Evolutionary conservation across 2,797 vertebrate species (phyloP).

Genomic region (Lateolabrax maculatus): DNA sequence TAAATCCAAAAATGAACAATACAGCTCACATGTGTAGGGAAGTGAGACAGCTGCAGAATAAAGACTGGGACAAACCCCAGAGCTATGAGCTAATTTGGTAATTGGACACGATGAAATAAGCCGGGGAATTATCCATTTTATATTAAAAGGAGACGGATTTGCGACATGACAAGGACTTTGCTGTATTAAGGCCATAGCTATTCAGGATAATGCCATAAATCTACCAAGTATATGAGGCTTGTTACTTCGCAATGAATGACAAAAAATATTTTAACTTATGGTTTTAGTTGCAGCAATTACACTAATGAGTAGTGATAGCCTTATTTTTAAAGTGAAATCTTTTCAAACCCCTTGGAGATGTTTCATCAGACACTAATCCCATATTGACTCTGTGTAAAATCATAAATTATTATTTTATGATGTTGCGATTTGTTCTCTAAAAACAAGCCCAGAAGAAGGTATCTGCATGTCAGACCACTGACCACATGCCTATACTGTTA

Average conservation of each 20-base stretch:
- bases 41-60: conserved; percentile 22
- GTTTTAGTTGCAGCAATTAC: conserved; percentile 23
- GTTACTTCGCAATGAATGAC: conserved; percentile 10
- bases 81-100: conserved; percentile 50
- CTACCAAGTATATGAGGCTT: conserved; percentile 8
- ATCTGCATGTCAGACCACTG: neutral
- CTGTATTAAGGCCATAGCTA: conserved; percentile 32
- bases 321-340: conserved; percentile 10
- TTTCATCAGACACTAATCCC: conserved; percentile 30
- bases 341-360: conserved; percentile 1
- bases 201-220: conserved; percentile 40
- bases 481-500: neutral
- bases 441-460: conserved; percentile 8
- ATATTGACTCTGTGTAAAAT: conserved; percentile 10
- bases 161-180: conserved; percentile 29
- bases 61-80: conserved; percentile 32
- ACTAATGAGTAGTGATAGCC: conserved; percentile 9
- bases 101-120: conserved; percentile 52
- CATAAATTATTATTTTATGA: neutral
- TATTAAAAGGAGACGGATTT: conserved; percentile 48
- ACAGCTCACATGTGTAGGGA: conserved; percentile 7
- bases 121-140: conserved; percentile 24
- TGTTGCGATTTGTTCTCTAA: neutral
- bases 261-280: conserved; percentile 11
- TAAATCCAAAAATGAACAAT: conserved; percentile 26